These are phyloP conservation scores for Uromys caudimaculatus DNA, from an alignment of 2,797 vertebrate species.

Conservation along the genomic window DNA sequence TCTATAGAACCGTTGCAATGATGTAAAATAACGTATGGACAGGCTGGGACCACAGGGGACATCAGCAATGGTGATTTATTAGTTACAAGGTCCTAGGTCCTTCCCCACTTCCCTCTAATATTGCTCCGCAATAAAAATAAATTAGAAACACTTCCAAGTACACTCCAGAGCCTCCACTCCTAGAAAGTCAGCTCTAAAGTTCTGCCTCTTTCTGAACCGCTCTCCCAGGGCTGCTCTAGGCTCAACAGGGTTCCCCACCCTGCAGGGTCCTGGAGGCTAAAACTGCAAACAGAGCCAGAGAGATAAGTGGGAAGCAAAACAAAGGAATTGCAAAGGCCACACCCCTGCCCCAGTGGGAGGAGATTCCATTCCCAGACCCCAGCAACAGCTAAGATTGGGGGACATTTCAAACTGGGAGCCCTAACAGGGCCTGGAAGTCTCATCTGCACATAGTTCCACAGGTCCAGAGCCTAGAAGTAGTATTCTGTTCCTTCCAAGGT, in stretches of 20 bases:
- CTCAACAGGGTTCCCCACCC: background rate
- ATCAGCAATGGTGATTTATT: constrained; percentile 6
- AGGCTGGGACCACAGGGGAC: background rate
- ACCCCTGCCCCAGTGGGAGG: background rate
- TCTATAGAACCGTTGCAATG: background rate
- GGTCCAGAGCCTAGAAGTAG: background rate
- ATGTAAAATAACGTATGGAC: background rate
- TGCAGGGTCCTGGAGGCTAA: background rate
- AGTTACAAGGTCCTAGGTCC: background rate
- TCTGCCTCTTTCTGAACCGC: background rate
- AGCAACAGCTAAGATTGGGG: background rate
- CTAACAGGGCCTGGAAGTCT: background rate
- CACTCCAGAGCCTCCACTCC: constrained; percentile 52
- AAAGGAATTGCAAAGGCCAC: constrained; percentile 33
- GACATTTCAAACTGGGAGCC: background rate
- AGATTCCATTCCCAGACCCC: background rate
- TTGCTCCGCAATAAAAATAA: constrained; percentile 65
- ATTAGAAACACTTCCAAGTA: constrained; percentile 62
- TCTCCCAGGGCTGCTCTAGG: background rate
- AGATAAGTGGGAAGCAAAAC: constrained; percentile 47
- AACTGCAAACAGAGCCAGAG: constrained; percentile 49
- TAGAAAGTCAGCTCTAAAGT: background rate
- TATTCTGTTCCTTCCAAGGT: background rate
- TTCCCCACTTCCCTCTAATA: constrained; percentile 36
- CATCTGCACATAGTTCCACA: background rate